Conservation (phyloP, 2,113 vertebrate species). For the Caloenas nicobarica region DNA sequence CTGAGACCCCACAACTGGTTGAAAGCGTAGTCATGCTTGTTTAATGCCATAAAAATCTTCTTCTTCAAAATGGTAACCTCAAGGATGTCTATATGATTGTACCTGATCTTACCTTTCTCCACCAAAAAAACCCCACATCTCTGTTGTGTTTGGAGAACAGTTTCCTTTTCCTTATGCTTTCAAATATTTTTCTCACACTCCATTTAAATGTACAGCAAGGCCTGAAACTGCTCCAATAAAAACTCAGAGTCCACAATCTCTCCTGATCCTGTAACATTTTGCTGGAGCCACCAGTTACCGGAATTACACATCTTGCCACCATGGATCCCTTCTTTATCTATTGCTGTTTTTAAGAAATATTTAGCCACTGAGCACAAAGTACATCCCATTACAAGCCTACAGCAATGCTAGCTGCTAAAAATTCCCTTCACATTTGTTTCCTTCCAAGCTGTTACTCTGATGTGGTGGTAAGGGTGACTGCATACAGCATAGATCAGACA, state of each 20-base stretch:
- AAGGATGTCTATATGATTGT: background rate
- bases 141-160: background rate
- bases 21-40: background rate
- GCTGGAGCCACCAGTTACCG: background rate
- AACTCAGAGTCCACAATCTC: background rate
- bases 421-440: background rate
- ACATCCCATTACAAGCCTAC: background rate
- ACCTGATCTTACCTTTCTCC: background rate
- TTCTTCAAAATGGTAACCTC: background rate
- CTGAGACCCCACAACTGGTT: background rate
- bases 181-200: background rate
- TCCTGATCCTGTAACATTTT: background rate
- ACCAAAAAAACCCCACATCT: background rate
- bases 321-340: background rate
- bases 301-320: background rate
- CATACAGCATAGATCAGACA: background rate
- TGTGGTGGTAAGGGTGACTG: background rate
- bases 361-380: background rate
- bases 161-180: background rate
- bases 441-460: background rate
- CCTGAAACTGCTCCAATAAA: constrained; percentile 30
- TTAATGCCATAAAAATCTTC: background rate
- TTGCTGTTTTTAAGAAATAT: background rate
- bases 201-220: background rate
- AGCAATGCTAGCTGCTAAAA: background rate